Evolutionary conservation across 53 echinoderm and acorn worm genomes (phyloP), one percentile per base, ranked within the genome.

Genomic region (Crossaster papposus): DNA sequence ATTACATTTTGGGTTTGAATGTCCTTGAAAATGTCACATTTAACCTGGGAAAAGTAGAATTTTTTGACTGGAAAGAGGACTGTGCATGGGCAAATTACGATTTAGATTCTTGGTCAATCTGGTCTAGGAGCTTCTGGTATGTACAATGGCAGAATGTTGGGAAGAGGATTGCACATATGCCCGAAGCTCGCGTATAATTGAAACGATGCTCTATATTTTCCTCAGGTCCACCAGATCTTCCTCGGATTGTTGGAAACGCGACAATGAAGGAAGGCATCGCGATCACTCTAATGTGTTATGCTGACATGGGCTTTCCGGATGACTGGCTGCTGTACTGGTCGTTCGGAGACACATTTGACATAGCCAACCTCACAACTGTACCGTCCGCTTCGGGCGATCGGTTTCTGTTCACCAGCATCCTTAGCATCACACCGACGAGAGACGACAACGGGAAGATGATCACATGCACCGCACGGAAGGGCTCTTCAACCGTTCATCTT

Each of bases 321-420:
- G 81, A 81, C 81, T 81, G 81, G 81, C 14, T 31, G 30, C 32
- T 81, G 81, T 17, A 58, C 8, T 81, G 81, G 81, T 81, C 63
- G 4, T 31, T 18, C 17, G 55, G 62, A 12, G 81, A 22, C 6
- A 29, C 22, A 18, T 22, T 14, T 33, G 62, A 30, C 24, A 17
- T 31, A 58, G 33, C 58, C 26, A 24, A 30, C 1, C 55, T 33
- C 15, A 81, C 63, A 20, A 14, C 81, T 6, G 23, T 30, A 3
- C 17, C 30, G 24, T 18, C 81, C 18, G 35, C 6, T 1, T 63
- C 55, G 20, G 44, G 17, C 1, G 32, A 81, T 30, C 81, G 81
- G 7, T 81, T 37, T 55, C 6, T 8, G 22, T 81, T 30, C 23
- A 33, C 62, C 17, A 58, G 81, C 63, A 4, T 9, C 18, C 18